Evolutionary conservation across 2,797 vertebrate species (phyloP).

Genomic region (Iguana delicatissima): DNA sequence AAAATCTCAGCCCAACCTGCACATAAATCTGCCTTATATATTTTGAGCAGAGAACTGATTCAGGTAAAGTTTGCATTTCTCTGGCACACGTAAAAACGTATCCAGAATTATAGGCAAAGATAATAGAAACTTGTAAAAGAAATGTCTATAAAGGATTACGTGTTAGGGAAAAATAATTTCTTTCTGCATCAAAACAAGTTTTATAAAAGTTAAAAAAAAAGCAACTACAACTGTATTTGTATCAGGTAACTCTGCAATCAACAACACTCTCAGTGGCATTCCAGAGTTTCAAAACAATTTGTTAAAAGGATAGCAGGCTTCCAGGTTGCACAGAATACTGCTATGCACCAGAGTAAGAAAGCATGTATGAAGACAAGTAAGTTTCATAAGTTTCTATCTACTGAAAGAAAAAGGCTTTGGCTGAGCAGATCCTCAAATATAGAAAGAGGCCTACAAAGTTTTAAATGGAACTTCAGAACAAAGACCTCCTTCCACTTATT

Average conservation of each 20-base stretch:
- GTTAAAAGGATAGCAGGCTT: neutral
- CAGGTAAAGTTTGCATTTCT: neutral
- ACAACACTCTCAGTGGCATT: neutral
- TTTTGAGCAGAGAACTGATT: neutral
- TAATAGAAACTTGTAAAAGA: neutral
- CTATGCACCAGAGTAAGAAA: neutral
- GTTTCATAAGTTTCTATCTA: neutral
- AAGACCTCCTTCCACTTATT: neutral
- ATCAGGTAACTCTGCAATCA: neutral
- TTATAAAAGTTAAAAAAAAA: neutral
- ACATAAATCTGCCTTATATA: neutral
- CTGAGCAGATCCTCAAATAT: neutral
- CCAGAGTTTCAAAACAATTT: neutral
- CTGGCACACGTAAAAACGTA: neutral
- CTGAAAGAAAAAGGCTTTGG: neutral
- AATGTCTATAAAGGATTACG: neutral
- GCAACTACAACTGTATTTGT: rapidly evolving
- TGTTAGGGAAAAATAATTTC: rapidly evolving
- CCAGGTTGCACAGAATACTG: neutral
- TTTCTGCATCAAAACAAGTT: neutral
- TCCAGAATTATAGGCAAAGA: neutral
- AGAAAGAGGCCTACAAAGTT: neutral
- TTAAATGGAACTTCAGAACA: neutral
- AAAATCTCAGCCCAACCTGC: neutral
- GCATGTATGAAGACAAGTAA: neutral